phyloP scores from a whole-genome alignment of 2,113 vertebrate genomes.

The Orcinus orca region DNA sequence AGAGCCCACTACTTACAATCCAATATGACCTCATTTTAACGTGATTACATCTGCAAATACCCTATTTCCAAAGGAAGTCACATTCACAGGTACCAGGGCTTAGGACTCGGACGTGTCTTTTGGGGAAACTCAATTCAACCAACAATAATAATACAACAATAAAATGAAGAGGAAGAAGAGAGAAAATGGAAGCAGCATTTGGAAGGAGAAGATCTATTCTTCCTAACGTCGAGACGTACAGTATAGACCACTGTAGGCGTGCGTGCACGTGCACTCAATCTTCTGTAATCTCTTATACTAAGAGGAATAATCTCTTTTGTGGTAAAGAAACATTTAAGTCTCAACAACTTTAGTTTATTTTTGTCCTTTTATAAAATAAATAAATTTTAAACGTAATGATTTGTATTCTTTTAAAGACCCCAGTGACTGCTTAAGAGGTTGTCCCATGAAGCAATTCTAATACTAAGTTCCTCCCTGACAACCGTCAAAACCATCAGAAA shows the following conservation, averaged over 20 bases:
- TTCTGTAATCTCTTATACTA: background rate
- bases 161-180: background rate
- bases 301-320: background rate
- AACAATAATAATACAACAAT: background rate
- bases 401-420: background rate
- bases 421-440: background rate
- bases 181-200: background rate
- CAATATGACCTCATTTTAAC: background rate
- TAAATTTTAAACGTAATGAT: background rate
- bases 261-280: fast-evolving
- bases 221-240: background rate
- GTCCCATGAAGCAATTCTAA: background rate
- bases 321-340: background rate
- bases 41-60: background rate
- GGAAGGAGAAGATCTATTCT: background rate
- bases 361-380: background rate
- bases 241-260: too few species aligned
- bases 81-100: background rate
- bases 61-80: background rate
- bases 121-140: background rate
- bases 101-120: background rate
- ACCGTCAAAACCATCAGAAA: background rate
- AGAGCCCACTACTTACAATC: background rate
- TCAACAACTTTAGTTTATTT: conserved; percentile 6
- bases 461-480: background rate